Conservation (phyloP, 1,140 invertebrate genomes). For the Paralvinella palmiformis region DNA sequence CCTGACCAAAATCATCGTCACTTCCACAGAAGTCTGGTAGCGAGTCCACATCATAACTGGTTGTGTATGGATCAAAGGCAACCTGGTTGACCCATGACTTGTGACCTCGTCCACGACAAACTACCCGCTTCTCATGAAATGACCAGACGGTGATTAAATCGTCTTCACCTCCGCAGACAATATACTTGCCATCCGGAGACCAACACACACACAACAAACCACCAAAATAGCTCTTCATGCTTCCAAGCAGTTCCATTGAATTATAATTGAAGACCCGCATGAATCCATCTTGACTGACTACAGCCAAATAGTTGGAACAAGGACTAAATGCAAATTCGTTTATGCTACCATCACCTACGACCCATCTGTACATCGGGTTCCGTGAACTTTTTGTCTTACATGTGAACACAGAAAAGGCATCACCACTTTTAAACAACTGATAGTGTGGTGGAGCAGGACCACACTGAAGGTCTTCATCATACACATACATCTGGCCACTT, state of each 20-base stretch:
- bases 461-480: conserved; percentile 91
- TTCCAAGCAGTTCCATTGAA: conserved; percentile 81
- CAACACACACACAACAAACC: conserved; percentile 90
- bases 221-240: conserved; percentile 91
- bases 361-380: conserved; percentile 77
- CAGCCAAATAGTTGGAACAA: conserved; percentile 77
- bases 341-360: conserved; percentile 70
- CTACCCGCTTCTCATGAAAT: conserved; percentile 82
- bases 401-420: conserved; percentile 87
- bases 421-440: conserved; percentile 91
- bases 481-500: conserved; percentile 95
- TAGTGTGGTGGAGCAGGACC: conserved; percentile 76
- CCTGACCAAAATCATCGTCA: conserved; percentile 38
- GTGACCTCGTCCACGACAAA: conserved; percentile 87
- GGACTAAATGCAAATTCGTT: conserved; percentile 98
- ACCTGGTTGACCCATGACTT: conserved; percentile 93
- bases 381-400: conserved; percentile 93
- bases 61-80: conserved; percentile 90
- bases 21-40: conserved; percentile 37
- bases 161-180: conserved; percentile 96
- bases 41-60: conserved; percentile 45
- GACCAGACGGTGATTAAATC: conserved; percentile 98
- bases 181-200: conserved; percentile 92
- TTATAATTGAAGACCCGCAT: conserved; percentile 94
- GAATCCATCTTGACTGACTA: conserved; percentile 85